These are phyloP conservation scores for Trialeurodes vaporariorum DNA, from an alignment of 1,140 invertebrate species.

Conservation along the genomic window DNA sequence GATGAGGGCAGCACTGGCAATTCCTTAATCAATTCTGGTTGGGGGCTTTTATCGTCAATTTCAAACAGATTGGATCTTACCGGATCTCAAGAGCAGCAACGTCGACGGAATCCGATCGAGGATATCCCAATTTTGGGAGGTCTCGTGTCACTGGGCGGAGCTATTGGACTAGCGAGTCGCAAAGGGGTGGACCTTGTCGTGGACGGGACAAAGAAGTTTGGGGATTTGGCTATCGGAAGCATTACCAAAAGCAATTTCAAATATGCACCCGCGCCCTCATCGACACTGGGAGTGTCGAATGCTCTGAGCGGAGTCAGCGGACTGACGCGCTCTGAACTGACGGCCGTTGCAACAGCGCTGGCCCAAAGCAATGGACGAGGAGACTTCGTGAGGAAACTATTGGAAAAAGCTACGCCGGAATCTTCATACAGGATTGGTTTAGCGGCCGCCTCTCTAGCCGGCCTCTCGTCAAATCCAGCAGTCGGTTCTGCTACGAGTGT, in stretches of 20 bases:
- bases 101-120: background rate
- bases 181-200: background rate
- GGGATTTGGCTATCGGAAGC: background rate
- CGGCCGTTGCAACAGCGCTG: background rate
- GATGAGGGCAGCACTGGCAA: background rate
- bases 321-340: background rate
- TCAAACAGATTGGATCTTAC: background rate
- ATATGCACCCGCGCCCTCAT: background rate
- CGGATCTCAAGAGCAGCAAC: background rate
- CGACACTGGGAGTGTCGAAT: background rate
- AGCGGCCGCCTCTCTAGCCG: background rate
- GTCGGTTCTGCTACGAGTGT: too few species aligned
- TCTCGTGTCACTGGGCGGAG: background rate
- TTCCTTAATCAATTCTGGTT: background rate
- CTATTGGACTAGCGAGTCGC: background rate
- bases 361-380: background rate
- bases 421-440: background rate
- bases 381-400: background rate
- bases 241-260: background rate
- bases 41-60: background rate
- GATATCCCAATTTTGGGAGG: background rate
- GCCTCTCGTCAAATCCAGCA: background rate
- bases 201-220: background rate
- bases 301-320: background rate
- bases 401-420: background rate